Percentiles rank a stretch among this genome's conserved stretches.
These are phyloP conservation scores for Limnothrissa miodon DNA, from an alignment of 2,113 vertebrate species.

Conservation along the genomic window DNA sequence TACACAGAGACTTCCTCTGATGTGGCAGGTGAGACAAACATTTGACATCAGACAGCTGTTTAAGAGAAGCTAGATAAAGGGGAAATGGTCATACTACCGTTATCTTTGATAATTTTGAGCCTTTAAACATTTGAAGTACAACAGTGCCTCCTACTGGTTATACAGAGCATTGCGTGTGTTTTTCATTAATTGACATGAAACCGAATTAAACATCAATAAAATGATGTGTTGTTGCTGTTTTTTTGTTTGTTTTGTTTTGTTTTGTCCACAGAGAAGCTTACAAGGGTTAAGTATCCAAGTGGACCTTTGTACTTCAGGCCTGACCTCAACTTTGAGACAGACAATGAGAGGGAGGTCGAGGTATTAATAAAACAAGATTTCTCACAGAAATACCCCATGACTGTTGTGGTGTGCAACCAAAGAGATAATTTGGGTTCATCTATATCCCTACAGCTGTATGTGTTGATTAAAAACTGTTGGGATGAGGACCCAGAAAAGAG, in stretches of 20 bases:
- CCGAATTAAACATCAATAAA: not conserved
- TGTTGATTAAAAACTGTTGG: constrained; percentile 90
- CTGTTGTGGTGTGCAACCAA: not conserved
- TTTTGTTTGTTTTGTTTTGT: not conserved
- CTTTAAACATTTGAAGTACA: not conserved
- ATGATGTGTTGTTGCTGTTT: too few relatives aligned
- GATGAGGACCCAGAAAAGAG: constrained; percentile 97
- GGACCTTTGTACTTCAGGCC: constrained; percentile 76
- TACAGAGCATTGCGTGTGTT: not conserved
- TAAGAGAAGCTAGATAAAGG: not conserved
- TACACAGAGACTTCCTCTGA: constrained; percentile 70
- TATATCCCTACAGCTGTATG: constrained; percentile 69
- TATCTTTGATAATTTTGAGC: not conserved
- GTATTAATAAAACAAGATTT: constrained; percentile 56
- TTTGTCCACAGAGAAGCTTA: constrained; percentile 86
- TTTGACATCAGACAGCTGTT: not conserved
- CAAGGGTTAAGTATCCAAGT: constrained; percentile 75
- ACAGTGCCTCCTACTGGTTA: not conserved
- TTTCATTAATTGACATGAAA: not conserved
- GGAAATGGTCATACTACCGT: not conserved
- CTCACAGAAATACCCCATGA: not conserved
- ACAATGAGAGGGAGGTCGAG: constrained; percentile 81
- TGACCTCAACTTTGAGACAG: constrained; percentile 80
- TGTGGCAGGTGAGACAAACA: constrained; percentile 51
- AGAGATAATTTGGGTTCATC: not conserved